Evolutionary conservation across 2,797 vertebrate genomes (phyloP).

Genomic region (Pyrocephalus nanus): DNA sequence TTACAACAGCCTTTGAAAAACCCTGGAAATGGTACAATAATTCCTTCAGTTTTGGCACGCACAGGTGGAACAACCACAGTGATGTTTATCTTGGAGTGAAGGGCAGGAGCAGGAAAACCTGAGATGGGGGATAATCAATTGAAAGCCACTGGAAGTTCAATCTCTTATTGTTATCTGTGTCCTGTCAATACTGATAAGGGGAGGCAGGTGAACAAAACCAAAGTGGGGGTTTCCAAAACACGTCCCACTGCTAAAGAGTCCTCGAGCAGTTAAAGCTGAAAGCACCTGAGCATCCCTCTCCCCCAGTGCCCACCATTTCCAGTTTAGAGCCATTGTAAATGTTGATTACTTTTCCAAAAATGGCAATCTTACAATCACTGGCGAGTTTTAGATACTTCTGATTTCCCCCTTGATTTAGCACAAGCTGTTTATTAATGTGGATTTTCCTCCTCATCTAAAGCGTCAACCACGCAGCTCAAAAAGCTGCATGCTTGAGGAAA

Average conservation of each 20-base stretch:
- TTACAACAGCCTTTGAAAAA: conserved; percentile 55
- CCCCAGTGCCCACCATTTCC: not conserved
- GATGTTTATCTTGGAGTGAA: not conserved
- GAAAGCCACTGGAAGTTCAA: not conserved
- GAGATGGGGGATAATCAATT: not conserved
- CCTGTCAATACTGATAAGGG: not conserved
- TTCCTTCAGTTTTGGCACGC: not conserved
- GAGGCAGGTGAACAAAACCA: not conserved
- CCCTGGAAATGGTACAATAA: not conserved
- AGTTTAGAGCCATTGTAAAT: not conserved
- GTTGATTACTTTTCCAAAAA: not conserved
- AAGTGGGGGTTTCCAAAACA: not conserved
- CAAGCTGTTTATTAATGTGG: not conserved
- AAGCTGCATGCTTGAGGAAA: not conserved
- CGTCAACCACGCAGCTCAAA: not conserved
- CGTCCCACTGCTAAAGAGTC: not conserved
- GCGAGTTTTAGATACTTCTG: not conserved
- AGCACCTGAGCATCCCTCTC: not conserved
- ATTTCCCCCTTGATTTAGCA: not conserved
- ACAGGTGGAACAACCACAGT: not conserved
- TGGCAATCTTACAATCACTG: not conserved
- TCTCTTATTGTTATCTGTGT: not conserved
- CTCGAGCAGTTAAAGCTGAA: not conserved
- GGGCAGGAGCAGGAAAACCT: not conserved
- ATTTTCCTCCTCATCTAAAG: not conserved